Evolutionary conservation across 2,797 vertebrate genomes (phyloP), one percentile per base, ranked within the genome.

Genomic region (Schizothorax lantsangensis): DNA sequence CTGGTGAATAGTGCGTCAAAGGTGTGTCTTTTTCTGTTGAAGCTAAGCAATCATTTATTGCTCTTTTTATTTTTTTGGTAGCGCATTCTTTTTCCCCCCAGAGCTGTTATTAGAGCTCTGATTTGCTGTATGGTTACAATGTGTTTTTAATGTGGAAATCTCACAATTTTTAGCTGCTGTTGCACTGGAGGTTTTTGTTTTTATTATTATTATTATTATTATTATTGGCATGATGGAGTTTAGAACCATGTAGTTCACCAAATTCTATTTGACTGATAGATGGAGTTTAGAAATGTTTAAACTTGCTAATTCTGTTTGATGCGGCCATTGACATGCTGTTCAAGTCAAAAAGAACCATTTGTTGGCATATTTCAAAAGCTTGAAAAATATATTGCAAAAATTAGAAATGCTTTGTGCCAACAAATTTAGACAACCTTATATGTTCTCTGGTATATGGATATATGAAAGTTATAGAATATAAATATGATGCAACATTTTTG

Each of bases 61-160:
- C 33, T 57, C 6, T 36, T 17, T 77, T 89, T 88, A 1, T 52
- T 85, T 89, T 90, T 89, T 87, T 59, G 73, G 90, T 87, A 43
- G 87, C 69, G 91, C 90, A 85, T 92, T 75, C 47, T 72, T 19
- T 62, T 79, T 45, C 54, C 73, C 30, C 40, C 45, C 85, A 74
- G 81, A 57, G 64, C 81, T 86, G 30, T 86, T 90, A 84, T 71
- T 85, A 88, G 84, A 86, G 90, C 91, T 91, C 87, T 92, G 83
- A 92, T 88, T 93, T 93, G 94, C 94, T 95, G 94, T 95, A 93
- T 89, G 91, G 91, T 91, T 89, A 92, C 87, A 86, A 45, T 68
- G 64, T 74, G 62, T 84, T 52, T 79, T 84, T 57, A 45, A 79
- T 87, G 77, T 77, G 59, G 47, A 84, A 78, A 86, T 45, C 43